Percentiles rank a stretch among this genome's conserved stretches.
Evolutionary conservation across 2,113 vertebrate species (phyloP).

Genomic region (Carassius carassius): DNA sequence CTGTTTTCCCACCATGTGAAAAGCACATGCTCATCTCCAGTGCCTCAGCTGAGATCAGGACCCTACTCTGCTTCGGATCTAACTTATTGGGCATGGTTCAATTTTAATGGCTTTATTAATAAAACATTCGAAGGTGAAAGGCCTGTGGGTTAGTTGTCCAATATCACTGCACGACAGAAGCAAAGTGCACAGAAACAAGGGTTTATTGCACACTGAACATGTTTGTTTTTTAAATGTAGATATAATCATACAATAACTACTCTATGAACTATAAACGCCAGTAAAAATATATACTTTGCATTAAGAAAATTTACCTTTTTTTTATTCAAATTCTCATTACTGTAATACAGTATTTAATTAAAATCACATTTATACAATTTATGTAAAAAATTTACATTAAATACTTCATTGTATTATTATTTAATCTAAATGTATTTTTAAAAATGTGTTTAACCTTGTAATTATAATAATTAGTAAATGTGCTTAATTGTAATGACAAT

Average conservation of each 20-base stretch:
- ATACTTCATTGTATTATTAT: no score
- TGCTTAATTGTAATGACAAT: no score
- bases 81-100: constrained; percentile 79
- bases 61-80: constrained; percentile 75
- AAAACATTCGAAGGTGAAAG: constrained; percentile 73
- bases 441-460: background rate
- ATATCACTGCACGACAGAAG: background rate
- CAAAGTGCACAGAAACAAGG: background rate
- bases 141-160: background rate
- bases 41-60: constrained; percentile 72
- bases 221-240: background rate
- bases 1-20: constrained; percentile 54
- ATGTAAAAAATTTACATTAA: no score
- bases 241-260: background rate
- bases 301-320: background rate
- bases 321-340: no score
- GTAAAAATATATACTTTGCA: background rate
- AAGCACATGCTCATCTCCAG: constrained; percentile 76
- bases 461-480: background rate
- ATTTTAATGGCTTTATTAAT: constrained; percentile 81
- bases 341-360: no score
- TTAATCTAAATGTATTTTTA: background rate
- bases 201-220: background rate
- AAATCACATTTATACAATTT: no score
- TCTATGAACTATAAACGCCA: background rate